phyloP scores from a whole-genome alignment of 2,113 vertebrate genomes.

The Tapirus terrestris region DNA sequence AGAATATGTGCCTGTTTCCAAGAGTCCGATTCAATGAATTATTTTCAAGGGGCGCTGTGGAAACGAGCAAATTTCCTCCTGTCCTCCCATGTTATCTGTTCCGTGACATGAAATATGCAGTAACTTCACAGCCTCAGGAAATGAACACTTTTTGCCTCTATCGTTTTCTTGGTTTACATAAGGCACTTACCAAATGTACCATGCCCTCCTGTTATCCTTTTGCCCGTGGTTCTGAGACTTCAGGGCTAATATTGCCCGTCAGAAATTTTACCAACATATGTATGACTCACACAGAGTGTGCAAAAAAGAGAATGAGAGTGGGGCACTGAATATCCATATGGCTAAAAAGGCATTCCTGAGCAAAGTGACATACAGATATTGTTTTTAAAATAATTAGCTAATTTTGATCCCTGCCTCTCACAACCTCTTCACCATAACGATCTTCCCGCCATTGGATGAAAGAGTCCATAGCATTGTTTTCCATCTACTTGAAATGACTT shows the following conservation, averaged over 20 bases:
- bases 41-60: constrained; percentile 45
- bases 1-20: constrained; percentile 49
- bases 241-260: neutral
- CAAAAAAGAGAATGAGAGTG: neutral
- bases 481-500: neutral
- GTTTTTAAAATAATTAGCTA: neutral
- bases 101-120: constrained; percentile 54
- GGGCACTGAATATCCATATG: neutral
- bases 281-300: neutral
- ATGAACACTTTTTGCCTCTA: neutral
- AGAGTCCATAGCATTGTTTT: neutral
- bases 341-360: neutral
- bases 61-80: constrained; percentile 62
- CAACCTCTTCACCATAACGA: neutral
- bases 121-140: constrained; percentile 46
- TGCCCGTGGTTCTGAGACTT: neutral
- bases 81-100: constrained; percentile 48
- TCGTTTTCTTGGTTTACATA: constrained; percentile 52
- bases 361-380: neutral
- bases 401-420: neutral
- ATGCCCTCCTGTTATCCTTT: neutral
- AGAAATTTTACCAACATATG: neutral
- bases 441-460: neutral
- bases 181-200: constrained; percentile 28
- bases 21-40: constrained; percentile 47